These are phyloP conservation scores for Trissolcus basalis DNA, from an alignment of 1,140 invertebrate genomes.

Conservation along the genomic window DNA sequence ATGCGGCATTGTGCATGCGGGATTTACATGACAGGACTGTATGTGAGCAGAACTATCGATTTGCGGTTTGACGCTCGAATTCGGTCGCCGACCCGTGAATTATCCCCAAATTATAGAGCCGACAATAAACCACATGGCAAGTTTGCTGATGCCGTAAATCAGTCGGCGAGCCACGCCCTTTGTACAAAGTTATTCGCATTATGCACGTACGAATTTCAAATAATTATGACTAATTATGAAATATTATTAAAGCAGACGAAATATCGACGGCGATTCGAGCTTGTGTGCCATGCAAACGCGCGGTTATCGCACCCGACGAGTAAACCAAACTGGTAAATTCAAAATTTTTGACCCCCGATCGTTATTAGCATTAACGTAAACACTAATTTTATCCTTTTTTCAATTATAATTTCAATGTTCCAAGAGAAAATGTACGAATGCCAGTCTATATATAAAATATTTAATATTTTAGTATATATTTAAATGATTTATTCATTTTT, in stretches of 20 bases:
- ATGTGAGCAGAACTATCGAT: conserved; percentile 71
- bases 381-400: no score
- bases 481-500: no score
- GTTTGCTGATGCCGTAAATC: conserved; percentile 72
- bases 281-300: neutral
- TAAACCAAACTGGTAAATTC: neutral
- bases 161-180: conserved; percentile 64
- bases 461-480: no score
- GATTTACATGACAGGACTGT: conserved; percentile 73
- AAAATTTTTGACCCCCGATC: neutral
- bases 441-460: no score
- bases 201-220: conserved; percentile 44
- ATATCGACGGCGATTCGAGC: conserved; percentile 2
- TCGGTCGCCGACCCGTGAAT: conserved; percentile 72
- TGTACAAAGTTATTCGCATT: conserved; percentile 52
- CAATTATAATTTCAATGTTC: no score
- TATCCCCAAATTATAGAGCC: conserved; percentile 75
- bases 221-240: conserved; percentile 45
- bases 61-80: conserved; percentile 74
- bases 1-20: conserved; percentile 54
- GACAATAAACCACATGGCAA: conserved; percentile 71
- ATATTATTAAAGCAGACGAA: conserved; percentile 36
- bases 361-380: no score
- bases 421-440: no score
- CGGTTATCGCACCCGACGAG: no score